Evolutionary conservation across 2,797 vertebrate genomes (phyloP).

Genomic region (Masticophis lateralis): DNA sequence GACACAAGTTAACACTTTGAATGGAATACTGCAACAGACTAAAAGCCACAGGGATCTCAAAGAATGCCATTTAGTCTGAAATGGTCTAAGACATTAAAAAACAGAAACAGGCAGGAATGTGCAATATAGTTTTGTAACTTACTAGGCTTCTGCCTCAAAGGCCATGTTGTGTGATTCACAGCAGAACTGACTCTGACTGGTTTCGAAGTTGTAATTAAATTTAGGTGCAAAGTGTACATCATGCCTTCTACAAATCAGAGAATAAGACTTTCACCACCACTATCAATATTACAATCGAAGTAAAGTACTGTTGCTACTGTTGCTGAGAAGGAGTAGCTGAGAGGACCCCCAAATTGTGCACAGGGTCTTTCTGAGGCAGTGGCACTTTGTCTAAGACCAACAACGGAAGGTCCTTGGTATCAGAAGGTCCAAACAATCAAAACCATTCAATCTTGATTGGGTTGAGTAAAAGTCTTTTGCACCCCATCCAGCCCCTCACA

Average conservation of each 20-base stretch:
- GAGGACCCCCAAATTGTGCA: neutral
- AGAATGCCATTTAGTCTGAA: constrained; percentile 15
- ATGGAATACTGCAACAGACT: neutral
- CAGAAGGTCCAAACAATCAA: neutral
- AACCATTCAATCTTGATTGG: neutral
- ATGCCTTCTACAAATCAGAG: neutral
- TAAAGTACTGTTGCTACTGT: neutral
- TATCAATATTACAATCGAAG: neutral
- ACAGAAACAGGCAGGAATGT: constrained; percentile 17
- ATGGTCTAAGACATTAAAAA: neutral
- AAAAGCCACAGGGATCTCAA: constrained; percentile 44
- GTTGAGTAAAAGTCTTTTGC: neutral
- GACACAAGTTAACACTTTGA: neutral
- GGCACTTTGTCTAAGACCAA: neutral
- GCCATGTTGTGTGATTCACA: neutral
- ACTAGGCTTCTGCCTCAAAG: neutral
- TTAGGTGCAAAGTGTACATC: neutral
- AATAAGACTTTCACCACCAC: too few relatives aligned
- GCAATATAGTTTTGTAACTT: constrained; percentile 12
- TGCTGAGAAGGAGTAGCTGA: neutral
- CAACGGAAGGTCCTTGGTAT: neutral
- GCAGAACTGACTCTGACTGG: neutral
- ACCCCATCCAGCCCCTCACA: neutral
- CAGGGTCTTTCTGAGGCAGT: neutral
- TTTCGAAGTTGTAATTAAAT: neutral